A percentile compares a stretch with the other conserved stretches of the same genome.
phyloP scores from a whole-genome alignment of 2,888 invertebrate species.

The Lasioglossum vierecki region DNA sequence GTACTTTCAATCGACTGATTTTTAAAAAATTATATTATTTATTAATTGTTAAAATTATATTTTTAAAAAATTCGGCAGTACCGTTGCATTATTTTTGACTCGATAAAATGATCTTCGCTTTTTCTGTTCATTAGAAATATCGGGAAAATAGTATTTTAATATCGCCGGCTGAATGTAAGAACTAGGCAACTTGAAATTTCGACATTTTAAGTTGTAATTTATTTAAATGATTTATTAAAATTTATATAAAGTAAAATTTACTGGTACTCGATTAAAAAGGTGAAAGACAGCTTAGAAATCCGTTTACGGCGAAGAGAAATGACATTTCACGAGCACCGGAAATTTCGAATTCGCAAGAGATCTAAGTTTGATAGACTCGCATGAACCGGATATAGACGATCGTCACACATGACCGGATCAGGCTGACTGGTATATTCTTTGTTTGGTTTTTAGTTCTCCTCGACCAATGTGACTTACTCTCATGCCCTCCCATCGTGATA shows the following conservation, averaged over 20 bases:
- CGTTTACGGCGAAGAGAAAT: background rate
- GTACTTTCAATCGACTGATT: background rate
- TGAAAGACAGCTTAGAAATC: background rate
- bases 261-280: background rate
- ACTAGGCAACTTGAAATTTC: too few relatives aligned
- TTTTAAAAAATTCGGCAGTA: background rate
- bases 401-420: slow-evolving; percentile 46
- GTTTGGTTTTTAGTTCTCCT: slow-evolving; percentile 56
- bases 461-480: slow-evolving; percentile 90
- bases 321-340: background rate
- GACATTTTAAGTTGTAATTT: too few relatives aligned
- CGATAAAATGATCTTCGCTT: background rate
- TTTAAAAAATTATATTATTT: background rate
- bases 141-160: too few relatives aligned
- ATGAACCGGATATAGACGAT: slow-evolving; percentile 41
- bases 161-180: too few relatives aligned
- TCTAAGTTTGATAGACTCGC: slow-evolving; percentile 10
- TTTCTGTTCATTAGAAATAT: too few relatives aligned
- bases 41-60: background rate
- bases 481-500: slow-evolving; percentile 98
- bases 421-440: slow-evolving; percentile 41
- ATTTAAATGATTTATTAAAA: too few relatives aligned
- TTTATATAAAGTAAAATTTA: too few relatives aligned
- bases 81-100: background rate
- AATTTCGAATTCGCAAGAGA: background rate